Evolutionary conservation across 2,888 invertebrate species (phyloP), one percentile per base, ranked within the genome.

Genomic region (Phaedon cochleariae): DNA sequence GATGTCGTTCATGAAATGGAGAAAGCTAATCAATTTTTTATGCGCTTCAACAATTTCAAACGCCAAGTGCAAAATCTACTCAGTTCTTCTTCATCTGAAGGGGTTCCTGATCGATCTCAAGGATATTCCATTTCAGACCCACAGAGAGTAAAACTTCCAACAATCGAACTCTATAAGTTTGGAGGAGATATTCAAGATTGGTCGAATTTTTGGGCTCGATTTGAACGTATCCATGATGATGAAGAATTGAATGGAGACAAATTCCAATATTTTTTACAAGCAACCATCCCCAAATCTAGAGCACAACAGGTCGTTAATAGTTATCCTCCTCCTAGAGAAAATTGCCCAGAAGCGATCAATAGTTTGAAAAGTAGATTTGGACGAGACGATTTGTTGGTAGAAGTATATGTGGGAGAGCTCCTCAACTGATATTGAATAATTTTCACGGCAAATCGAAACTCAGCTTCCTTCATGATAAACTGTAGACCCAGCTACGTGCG

Each of bases 401-500:
- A 63, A 48, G 77, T 22, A 0, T 64, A 64, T 57, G 59, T 80
- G 21, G 68, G 48, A 48, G 48, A 48, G 17, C 3, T 48, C 18
- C n/a, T 48, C n/a, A 48, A 37, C 45, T 79, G 17, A 72, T 79
- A 7, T 48, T 78, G 10, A 68, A 67, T 10, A 75, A 73, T 34
- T 61, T 69, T 18, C 6, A 60, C 7, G 54, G 53, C 0, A 17
- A 45, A 17, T 2, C 22, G 31, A 26, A 41, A 58, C 17, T 75
- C 3, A 17, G 1, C 20, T 59, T 48, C 3, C 55, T 55, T 20
- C 75, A 74, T 65, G 76, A 79, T 62, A 67, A 74, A 55, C 53
- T 79, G 6, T 74, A 78, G 37, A 68, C 71, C 12, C 76, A 77
- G 26, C 58, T 78, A 21, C 55, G 75, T 20, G 73, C 76, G n/a